Percentiles rank a stretch among this genome's conserved stretches.
Conservation (phyloP, 2,888 invertebrate genomes). For the Megastigmus dorsalis region DNA sequence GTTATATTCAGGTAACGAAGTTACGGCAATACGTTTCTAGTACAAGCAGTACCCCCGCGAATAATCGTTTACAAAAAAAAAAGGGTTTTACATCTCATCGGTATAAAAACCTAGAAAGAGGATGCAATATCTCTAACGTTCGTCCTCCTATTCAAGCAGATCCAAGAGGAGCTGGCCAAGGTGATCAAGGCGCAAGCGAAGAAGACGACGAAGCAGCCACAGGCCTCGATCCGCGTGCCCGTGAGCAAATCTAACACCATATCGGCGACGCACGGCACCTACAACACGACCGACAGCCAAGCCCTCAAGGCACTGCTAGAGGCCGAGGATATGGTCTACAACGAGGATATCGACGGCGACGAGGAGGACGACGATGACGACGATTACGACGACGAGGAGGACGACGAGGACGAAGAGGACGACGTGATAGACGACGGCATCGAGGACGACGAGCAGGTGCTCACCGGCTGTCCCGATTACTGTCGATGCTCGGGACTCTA, state of each 20-base stretch:
- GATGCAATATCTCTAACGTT: too few species aligned
- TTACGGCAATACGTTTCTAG: too few species aligned
- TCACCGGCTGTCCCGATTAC: constrained; percentile 67
- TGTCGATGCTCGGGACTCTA: constrained; percentile 68
- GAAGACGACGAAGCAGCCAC: constrained; percentile 14
- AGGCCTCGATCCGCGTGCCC: constrained; percentile 12
- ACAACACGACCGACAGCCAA: constrained; percentile 51
- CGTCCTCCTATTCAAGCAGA: too few species aligned
- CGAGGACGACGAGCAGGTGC: constrained; percentile 65
- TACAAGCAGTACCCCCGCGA: too few species aligned
- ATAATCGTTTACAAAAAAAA: too few species aligned
- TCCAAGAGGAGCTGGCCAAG: constrained; percentile 65
- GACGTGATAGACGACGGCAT: constrained; percentile 62
- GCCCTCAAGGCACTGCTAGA: constrained; percentile 62
- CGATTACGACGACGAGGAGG: constrained; percentile 59
- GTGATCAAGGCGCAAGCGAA: constrained; percentile 66
- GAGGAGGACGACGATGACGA: constrained; percentile 54
- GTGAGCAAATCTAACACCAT: constrained; percentile 45
- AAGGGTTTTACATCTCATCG: too few species aligned
- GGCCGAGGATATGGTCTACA: constrained; percentile 58
- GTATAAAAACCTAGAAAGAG: too few species aligned
- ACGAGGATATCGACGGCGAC: constrained; percentile 48
- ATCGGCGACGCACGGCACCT: constrained; percentile 40
- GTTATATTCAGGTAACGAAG: too few species aligned
- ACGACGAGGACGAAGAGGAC: constrained; percentile 59